Evolutionary conservation across 2,888 invertebrate species (phyloP), one percentile per base, ranked within the genome.

Genomic region (Apodemia mormo): DNA sequence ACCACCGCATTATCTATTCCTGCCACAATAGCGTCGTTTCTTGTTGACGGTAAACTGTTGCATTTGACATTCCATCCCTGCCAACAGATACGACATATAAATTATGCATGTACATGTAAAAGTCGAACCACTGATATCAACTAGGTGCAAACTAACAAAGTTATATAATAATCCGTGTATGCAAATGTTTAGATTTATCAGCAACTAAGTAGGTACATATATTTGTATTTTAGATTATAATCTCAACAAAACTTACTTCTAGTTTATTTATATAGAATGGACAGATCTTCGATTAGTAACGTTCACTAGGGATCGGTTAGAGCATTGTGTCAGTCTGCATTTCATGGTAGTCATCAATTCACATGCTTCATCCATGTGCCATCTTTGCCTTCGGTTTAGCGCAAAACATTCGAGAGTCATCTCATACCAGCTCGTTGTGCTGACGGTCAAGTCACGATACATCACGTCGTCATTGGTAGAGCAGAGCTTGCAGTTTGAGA

Each of bases 401-500:
- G 70, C 70, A 66, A 65, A 71, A 69, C 72, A 72, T 66, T 71
- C 72, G 70, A 71, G 74, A 72, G 76, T 80, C 81, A 79, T 78
- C 79, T 81, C 81, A 81, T 82, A 76, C 74, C 81, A 80, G 81
- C 68, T 80, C 81, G 81, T 81, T 82, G 82, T 82, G 79, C 75
- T 81, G 83, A 79, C 76, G 78, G 79, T 78, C 77, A 76, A 78
- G 73, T 71, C 71, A 74, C 69, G 72, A 73, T 72, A 76, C 76
- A 74, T 78, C 81, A 79, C 78, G 75, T 78, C 76, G 78, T 80
- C 81, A 82, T 81, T 75, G 73, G 81, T 83, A 85, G 85, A 84
- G 84, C 85, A 80, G 83, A 81, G 88, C 87, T 88, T 89, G 86
- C 86, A 86, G 88, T 88, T 86, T 83, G 82, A 79, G 81, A 79